phyloP scores from a whole-genome alignment of 2,888 invertebrate species.

The Ethmia dodecea region DNA sequence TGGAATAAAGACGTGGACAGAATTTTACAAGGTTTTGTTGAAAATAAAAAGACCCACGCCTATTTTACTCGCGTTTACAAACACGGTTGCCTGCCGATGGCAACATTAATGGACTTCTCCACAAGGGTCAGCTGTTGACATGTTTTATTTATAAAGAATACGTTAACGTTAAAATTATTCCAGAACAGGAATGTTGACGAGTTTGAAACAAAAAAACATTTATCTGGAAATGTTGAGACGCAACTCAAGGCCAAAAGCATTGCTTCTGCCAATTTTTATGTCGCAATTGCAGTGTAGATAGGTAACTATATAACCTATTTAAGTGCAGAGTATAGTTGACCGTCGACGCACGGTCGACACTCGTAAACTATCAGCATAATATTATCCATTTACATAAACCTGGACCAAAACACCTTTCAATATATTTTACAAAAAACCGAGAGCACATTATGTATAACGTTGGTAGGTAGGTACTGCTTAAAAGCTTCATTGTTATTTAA shows the following conservation, averaged over 20 bases:
- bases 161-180: slow-evolving; percentile 15
- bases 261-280: too few relatives aligned
- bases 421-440: neutral
- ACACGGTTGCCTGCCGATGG: neutral
- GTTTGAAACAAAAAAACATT: neutral
- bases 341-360: slow-evolving; percentile 28
- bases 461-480: neutral
- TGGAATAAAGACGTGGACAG: too few relatives aligned
- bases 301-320: slow-evolving; percentile 25
- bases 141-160: slow-evolving; percentile 33
- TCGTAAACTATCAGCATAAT: slow-evolving; percentile 31
- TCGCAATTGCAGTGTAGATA: slow-evolving; percentile 31
- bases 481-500: too few relatives aligned
- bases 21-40: too few relatives aligned
- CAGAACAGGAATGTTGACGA: neutral
- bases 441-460: neutral
- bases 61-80: too few relatives aligned
- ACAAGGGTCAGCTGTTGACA: slow-evolving; percentile 15
- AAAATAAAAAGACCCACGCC: too few relatives aligned
- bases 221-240: slow-evolving; percentile 11
- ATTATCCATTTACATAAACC: slow-evolving; percentile 29
- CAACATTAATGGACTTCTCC: slow-evolving; percentile 1
- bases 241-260: too few relatives aligned
- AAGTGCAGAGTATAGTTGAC: slow-evolving; percentile 21
- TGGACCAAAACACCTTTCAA: slow-evolving; percentile 8